phyloP scores from a whole-genome alignment of 1,140 invertebrate species.

The Drusus annulatus region DNA sequence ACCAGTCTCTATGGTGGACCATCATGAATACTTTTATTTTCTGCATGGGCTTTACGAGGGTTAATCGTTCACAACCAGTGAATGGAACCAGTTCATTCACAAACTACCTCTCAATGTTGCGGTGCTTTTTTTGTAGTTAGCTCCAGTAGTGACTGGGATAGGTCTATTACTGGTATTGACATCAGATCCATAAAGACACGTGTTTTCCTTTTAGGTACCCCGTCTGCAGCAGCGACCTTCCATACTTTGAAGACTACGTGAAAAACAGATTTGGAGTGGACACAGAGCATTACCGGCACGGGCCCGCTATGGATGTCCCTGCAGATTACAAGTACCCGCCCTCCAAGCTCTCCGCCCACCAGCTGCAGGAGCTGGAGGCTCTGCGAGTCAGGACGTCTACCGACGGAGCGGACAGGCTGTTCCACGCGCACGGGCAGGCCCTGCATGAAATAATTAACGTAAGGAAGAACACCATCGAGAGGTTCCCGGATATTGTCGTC shows the following conservation, averaged over 20 bases:
- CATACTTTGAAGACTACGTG: constrained; percentile 18
- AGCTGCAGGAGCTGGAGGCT: constrained; percentile 69
- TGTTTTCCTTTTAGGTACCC: constrained; percentile 23
- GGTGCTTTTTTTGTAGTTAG: too few relatives aligned
- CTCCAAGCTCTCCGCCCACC: neutral
- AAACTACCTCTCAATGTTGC: too few relatives aligned
- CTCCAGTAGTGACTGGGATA: too few relatives aligned
- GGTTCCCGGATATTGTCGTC: constrained; percentile 80
- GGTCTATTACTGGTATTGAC: too few relatives aligned
- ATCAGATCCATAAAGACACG: too few relatives aligned
- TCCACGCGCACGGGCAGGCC: constrained; percentile 96
- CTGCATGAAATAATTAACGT: constrained; percentile 90
- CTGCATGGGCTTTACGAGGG: too few relatives aligned
- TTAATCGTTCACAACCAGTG: too few relatives aligned
- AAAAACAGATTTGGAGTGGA: constrained; percentile 18
- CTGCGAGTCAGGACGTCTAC: constrained; percentile 81
- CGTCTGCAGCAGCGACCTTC: neutral
- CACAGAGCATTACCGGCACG: neutral
- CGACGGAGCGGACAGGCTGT: constrained; percentile 87
- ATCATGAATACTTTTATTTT: too few relatives aligned
- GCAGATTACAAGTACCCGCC: constrained; percentile 17
- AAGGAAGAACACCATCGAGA: constrained; percentile 79
- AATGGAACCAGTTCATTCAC: too few relatives aligned
- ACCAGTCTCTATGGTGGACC: too few relatives aligned
- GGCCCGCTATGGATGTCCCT: neutral